Percentiles rank a stretch among this genome's conserved stretches.
phyloP scores from a whole-genome alignment of 2,888 invertebrate species.

The Panzeria rudis region DNA sequence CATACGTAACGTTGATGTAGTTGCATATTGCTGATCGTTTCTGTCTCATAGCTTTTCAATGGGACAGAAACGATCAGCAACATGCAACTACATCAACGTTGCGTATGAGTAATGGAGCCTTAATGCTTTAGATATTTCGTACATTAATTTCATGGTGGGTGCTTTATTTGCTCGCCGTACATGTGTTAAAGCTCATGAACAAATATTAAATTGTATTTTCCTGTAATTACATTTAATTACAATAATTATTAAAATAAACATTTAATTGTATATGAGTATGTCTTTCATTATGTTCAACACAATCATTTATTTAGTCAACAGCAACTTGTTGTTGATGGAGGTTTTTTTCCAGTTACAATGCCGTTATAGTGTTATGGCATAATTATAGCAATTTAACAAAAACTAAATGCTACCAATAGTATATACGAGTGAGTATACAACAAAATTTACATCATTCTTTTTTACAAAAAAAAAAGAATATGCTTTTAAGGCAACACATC shows the following conservation, averaged over 20 bases:
- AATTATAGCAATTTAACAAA: conserved; percentile 56
- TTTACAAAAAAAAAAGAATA: conserved; percentile 9
- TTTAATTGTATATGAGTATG: conserved; percentile 17
- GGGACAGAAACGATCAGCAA: no score
- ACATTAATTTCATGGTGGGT: neutral
- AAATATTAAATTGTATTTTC: conserved; percentile 7
- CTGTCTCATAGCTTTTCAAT: no score
- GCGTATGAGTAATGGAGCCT: no score
- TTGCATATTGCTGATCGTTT: no score
- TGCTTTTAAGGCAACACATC: conserved; percentile 24
- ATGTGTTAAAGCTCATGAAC: neutral
- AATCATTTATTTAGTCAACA: conserved; percentile 33
- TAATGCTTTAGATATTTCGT: neutral
- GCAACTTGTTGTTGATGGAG: conserved; percentile 41
- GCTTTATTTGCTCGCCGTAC: neutral
- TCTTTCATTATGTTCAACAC: conserved; percentile 46
- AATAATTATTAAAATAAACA: conserved; percentile 56
- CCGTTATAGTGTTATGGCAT: conserved; percentile 62
- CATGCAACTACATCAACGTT: no score
- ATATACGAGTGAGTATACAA: neutral
- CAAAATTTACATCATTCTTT: conserved; percentile 45
- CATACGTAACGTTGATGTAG: no score
- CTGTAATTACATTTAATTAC: conserved; percentile 55
- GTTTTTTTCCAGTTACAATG: conserved; percentile 7
- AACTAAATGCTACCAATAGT: conserved; percentile 29